phyloP scores from a whole-genome alignment of 2,888 invertebrate species.

The Mythimna albipuncta region DNA sequence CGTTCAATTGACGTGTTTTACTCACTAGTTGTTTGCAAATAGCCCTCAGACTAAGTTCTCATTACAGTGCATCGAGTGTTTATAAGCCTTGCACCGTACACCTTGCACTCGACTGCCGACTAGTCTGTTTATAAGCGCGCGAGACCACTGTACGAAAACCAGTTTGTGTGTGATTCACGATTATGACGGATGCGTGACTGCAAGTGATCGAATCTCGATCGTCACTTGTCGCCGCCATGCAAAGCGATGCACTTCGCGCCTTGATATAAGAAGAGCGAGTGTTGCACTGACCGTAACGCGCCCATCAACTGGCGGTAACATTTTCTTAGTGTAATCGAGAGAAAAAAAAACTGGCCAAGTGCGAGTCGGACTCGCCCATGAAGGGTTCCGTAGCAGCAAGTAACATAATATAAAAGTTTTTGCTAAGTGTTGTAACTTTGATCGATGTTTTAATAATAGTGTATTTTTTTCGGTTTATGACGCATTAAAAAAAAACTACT shows the following conservation, averaged over 20 bases:
- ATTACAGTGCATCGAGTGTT: not conserved
- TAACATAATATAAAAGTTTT: no score
- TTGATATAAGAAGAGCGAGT: not conserved
- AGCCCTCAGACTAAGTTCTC: not conserved
- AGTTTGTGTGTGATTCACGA: slow-evolving; percentile 37
- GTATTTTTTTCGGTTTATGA: no score
- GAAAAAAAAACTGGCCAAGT: no score
- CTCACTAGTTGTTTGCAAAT: not conserved
- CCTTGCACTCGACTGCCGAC: slow-evolving; percentile 1
- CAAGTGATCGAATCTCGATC: not conserved
- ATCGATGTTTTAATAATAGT: no score
- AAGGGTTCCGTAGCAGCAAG: no score
- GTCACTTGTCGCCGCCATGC: slow-evolving; percentile 1
- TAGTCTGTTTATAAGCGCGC: not conserved
- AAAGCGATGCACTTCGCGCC: slow-evolving; percentile 2
- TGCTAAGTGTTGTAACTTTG: no score
- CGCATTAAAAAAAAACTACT: no score
- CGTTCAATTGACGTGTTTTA: not conserved
- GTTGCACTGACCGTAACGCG: no score
- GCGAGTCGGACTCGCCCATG: no score
- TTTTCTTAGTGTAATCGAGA: not conserved
- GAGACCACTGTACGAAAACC: slow-evolving; percentile 24
- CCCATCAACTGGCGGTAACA: not conserved
- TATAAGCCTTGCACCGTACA: no score
- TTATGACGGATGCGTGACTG: not conserved